Base-by-base conservation (phyloP, 2,113 vertebrate genomes). In the Amphiprion percula region DNA sequence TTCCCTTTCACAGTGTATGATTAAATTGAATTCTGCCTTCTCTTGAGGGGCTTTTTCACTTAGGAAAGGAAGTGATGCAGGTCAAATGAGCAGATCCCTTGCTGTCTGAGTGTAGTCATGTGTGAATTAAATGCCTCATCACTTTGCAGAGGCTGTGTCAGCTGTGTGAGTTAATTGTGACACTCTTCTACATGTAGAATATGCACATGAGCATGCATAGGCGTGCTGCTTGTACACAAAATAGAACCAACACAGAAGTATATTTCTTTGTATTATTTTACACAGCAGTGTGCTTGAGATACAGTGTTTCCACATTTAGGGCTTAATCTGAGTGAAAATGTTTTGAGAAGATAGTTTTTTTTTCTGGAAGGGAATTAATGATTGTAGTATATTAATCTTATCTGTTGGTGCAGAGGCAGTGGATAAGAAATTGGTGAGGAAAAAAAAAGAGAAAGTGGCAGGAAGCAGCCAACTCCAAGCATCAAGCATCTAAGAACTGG, bases 51-150 rank as follows among this genome's bases (percentile, higher is more conserved):
- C 60, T 56, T 68, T 77, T 73, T 75, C 74, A 73, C 80, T 86
- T 68, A 17, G 62, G 61, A 74, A 67, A 79, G 59, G 21, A 23
- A 83, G 79, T 28, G 68, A 81, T 78, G 84, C 79, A 69, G 83
- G 87, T 89, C 82, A 91, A 82, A 88, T 70, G 71, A 90, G 82
- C 80, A 74, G 79, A 89, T 90, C 83, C 80, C 86, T 87, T 28
- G 85, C 84, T 86, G 74, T 82, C 77, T 72, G 80, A 28, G 77
- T n/a, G 77, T 60, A 74, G 72, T 80, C 74, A 74, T 86, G 85
- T 89, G 90, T 77, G 87, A 91, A 92, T 88, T 54, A 82, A 88
- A 89, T 14, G 53, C 77, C 72, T 84, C 85, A 82, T 84, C 87
- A 71, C 70, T 85, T 74, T 77, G 79, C 80, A 61, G 73, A 72